Evolutionary conservation across 1,140 invertebrate species (phyloP), one percentile per base, ranked within the genome.

Genomic region (Trypoxylus dichotomus): DNA sequence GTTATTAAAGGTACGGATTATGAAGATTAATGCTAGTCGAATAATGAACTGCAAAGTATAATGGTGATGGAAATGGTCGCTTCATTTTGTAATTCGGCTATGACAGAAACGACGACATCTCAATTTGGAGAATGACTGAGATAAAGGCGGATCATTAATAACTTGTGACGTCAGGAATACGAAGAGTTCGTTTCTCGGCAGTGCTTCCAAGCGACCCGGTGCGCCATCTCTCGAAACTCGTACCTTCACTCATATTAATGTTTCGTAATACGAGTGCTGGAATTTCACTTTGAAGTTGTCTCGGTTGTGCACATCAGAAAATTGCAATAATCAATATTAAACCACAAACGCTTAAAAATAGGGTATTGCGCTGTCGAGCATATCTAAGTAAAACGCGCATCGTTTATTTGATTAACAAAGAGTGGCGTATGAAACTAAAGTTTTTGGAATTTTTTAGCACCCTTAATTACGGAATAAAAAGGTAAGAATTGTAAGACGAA

Each of bases 41-140:
- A 80, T 80, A 80, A 80, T 80, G 78, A 79, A 80, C 78, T 79
- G 79, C 78, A 78, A 80, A 80, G 76, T 80, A 79, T 80, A 80
- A 80, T 78, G 77, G 73, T 79, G 79, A 80, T 79, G 79, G 77
- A 77, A 80, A 80, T 79, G 76, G 76, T 76, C 78, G 78, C 79
- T 80, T 80, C 79, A 78, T 80, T 80, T 79, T 79, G 76, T 80
- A 80, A 77, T 79, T 75, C 76, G 63, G 71, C 76, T 73, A 77
- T 76, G 79, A 80, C 79, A 80, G 79, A 80, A 79, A 79, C 77
- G 79, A 80, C 79, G 79, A 80, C 78, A 79, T 80, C 79, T 80
- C 76, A 80, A 80, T 80, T 80, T 80, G 76, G 79, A 78, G 74
- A 80, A 79, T 78, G 76, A 78, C 78, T 79, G 76, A 80, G 79